Base-by-base conservation (phyloP, 2,113 vertebrate species). In the Dicerorhinus sumatrensis region DNA sequence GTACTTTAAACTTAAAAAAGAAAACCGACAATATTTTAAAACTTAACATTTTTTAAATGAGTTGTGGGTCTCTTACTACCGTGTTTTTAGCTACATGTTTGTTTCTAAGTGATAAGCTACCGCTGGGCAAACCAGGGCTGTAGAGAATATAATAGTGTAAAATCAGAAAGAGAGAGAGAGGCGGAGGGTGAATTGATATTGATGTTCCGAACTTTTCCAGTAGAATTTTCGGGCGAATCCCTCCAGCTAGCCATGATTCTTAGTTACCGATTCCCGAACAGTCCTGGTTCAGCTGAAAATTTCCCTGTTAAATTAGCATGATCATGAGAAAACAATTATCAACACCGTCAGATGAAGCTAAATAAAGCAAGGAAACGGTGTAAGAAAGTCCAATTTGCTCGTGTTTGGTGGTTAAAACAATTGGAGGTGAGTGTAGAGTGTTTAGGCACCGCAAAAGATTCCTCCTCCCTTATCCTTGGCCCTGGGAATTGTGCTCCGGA, bases 281-380 rank as follows among this genome's bases (percentile, higher is more conserved):
- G 77, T 60, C 17, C 25, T 46, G 12, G 33, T 63, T 93, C 60
- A 67, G 60, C n/a, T 54, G 86, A 88, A 95, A 75, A 42, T 77
- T 56, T 84, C 31, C 46, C 48, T 27, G 62, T 90, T 87, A 73
- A 39, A 86, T 81, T 65, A 89, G 16, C 51, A 75, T 76, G 76
- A 67, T 67, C 91, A 75, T n/a, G 70, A 83, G 73, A 90, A 95
- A 95, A 89, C 56, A 88, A 46, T 84, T n/a, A 73, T 33, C n/a
- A 46, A 58, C 51, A 27, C 69, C 10, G 2, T 63, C 83, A 58
- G 62, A 63, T 23, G n/a, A 89, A 80, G 69, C 33, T n/a, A 77
- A 79, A 63, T 29, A 73, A 87, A 91, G 42, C 33, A 23, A 91
- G 79, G 62, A 69, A 72, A 81, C 2, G 27, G 60, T n/a, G 77